These are phyloP conservation scores for Melipona quadrifasciata DNA, from an alignment of 1,140 invertebrate species.

Conservation along the genomic window DNA sequence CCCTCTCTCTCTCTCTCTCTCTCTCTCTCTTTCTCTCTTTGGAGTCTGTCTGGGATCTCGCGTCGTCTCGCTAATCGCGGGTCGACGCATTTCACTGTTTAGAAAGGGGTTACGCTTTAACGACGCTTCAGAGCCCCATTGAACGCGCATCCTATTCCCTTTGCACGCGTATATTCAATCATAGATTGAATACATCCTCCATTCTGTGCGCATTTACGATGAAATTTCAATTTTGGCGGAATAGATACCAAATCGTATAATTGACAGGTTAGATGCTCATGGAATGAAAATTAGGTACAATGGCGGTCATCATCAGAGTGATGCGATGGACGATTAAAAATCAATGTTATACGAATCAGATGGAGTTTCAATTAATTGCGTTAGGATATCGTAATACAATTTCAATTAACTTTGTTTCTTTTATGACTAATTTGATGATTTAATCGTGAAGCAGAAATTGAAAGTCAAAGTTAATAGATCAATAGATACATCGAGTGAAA, in stretches of 20 bases:
- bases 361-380: no score
- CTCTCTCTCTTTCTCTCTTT: neutral
- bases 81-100: conserved; percentile 4
- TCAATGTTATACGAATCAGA: no score
- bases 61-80: conserved; percentile 24
- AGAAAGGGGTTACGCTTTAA: neutral
- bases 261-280: neutral
- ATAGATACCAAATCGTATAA: neutral
- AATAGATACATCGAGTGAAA: no score
- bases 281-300: neutral
- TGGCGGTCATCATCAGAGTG: no score
- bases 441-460: no score
- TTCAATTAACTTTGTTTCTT: no score
- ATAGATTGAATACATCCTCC: neutral
- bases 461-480: no score
- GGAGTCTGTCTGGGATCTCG: neutral
- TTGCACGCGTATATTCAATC: neutral
- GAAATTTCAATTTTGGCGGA: neutral
- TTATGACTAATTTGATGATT: no score
- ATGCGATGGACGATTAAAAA: no score
- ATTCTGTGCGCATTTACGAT: neutral
- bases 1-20: neutral
- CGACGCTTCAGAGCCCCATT: neutral
- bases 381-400: no score
- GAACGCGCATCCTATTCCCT: neutral